These are phyloP conservation scores for Novumbra hubbsi DNA, from an alignment of 2,797 vertebrate species.

Conservation along the genomic window DNA sequence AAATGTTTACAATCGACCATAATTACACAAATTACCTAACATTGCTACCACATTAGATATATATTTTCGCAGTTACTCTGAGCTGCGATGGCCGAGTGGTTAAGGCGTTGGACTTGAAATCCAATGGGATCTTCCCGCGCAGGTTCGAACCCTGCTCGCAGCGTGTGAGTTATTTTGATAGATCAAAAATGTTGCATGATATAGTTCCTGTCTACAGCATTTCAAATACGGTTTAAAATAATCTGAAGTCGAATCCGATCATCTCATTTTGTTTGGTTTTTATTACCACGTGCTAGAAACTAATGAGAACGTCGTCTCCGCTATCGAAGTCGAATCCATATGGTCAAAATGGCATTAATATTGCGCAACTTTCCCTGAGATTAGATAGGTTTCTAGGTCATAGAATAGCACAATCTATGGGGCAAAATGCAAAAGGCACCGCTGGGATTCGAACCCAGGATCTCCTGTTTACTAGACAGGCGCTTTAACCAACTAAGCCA, in stretches of 20 bases:
- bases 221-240: no score
- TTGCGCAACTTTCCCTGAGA: no score
- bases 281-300: no score
- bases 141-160: conserved; percentile 74
- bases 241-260: no score
- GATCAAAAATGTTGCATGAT: background rate
- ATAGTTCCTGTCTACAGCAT: background rate
- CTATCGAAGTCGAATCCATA: no score
- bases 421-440: conserved; percentile 55
- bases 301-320: no score
- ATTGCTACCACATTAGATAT: no score
- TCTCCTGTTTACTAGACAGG: conserved; percentile 71
- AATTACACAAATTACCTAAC: no score
- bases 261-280: no score
- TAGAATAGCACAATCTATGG: background rate
- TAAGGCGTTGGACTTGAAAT: conserved; percentile 75
- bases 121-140: conserved; percentile 73
- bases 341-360: no score
- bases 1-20: background rate
- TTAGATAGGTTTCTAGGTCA: background rate
- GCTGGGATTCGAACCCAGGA: conserved; percentile 71
- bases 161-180: conserved; percentile 16
- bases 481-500: conserved; percentile 10
- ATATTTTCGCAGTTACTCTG: no score
- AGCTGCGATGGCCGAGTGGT: conserved; percentile 72